Base-by-base conservation (phyloP, 2,113 vertebrate genomes). In the Crocuta crocuta region DNA sequence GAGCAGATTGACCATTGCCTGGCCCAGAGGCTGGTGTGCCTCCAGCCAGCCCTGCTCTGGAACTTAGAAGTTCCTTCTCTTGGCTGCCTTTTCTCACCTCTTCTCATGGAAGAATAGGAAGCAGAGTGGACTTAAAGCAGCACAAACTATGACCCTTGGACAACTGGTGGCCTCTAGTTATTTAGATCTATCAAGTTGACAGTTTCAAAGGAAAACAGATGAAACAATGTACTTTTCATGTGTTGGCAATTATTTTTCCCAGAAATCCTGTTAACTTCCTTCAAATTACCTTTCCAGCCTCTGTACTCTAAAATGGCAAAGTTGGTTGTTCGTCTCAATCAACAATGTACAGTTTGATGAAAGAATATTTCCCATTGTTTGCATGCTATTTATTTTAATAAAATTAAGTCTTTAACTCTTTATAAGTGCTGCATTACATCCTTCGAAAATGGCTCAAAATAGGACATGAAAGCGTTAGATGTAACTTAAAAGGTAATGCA, bases 381-480 rank as follows among this genome's bases (percentile, higher is more conserved):
- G 24, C 13, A 55, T 39, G 26, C 74, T 35, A 63, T 39, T 87
- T 68, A 91, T 89, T 94, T 94, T 71, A 10, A 92, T 95, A 91
- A 93, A 98, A 86, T 61, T 58, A 74, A 50, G 26, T 68, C 39
- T 89, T 98, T 82, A 74, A 74, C 84, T 79, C 70, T 80, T 81
- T 70, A 58, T 92, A 66, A 33, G 74, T 68, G 7, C 82, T 91
- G 39, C 35, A 81, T 91, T 88, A 70, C 2, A 21, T 81, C 73
- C 79, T 94, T 93, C 1, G 0, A 80, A 92, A 95, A 86, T 50
- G 43, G 17, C 23, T 95, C 70, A 87, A 70, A 50, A 9, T 92
- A 33, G 17, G 17, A 63, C n/a, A 55, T 15, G 84, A 96, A 61
- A 89, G 15, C 33, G 58, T 88, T n/a, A 28, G 45, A 11, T 16